Evolutionary conservation across 2,888 invertebrate genomes (phyloP).

Genomic region (Ligdia adustata): DNA sequence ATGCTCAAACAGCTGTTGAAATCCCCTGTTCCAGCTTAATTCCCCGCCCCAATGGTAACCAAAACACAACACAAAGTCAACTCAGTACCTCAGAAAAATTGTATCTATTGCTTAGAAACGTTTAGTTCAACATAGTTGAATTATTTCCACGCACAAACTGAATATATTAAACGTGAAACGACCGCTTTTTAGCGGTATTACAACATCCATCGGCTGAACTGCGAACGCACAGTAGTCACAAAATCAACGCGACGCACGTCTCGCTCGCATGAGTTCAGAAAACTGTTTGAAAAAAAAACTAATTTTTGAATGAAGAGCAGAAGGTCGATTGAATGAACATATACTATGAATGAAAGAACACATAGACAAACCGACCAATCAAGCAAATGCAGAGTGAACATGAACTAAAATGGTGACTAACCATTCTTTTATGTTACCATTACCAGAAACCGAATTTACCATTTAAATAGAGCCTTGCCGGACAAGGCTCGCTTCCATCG

Average conservation of each 20-base stretch:
- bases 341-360: constrained; percentile 5
- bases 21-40: constrained; percentile 51
- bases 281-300: constrained; percentile 32
- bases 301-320: constrained; percentile 6
- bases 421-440: neutral
- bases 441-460: too few species aligned
- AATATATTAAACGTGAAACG: constrained; percentile 38
- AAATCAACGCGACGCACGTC: constrained; percentile 67
- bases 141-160: constrained; percentile 40
- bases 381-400: neutral
- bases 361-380: constrained; percentile 3
- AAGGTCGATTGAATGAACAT: constrained; percentile 7
- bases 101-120: constrained; percentile 3
- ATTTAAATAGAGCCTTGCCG: too few species aligned
- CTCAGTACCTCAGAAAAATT: constrained; percentile 12
- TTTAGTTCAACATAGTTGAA: constrained; percentile 28
- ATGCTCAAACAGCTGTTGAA: constrained; percentile 73
- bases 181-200: constrained; percentile 36
- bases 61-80: constrained; percentile 70
- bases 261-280: constrained; percentile 60
- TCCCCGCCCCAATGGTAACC: constrained; percentile 47
- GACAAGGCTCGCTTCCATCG: too few species aligned
- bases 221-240: constrained; percentile 80
- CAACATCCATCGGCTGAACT: constrained; percentile 48
- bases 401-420: neutral